Conservation (phyloP, 2,113 vertebrate genomes). For the Anhinga rufa region DNA sequence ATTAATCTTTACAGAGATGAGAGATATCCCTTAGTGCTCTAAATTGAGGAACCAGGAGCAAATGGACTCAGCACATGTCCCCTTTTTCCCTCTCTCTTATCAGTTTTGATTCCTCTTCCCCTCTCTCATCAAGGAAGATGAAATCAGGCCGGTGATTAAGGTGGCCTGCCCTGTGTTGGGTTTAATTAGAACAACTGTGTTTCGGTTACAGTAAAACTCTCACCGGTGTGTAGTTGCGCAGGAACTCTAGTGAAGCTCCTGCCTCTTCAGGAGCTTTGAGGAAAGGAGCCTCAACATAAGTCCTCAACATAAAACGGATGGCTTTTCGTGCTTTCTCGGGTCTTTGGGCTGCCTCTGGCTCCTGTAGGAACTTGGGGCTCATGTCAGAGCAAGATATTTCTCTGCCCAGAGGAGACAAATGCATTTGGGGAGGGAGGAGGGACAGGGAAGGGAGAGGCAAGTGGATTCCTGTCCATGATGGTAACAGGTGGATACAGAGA, state of each 20-base stretch:
- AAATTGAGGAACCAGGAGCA: neutral
- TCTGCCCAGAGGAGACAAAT: neutral
- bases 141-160: constrained; percentile 6
- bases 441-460: neutral
- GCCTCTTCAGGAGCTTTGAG: neutral
- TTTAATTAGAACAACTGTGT: constrained; percentile 28
- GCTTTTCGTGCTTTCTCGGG: neutral
- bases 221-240: neutral
- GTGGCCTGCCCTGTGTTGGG: neutral
- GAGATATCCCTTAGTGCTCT: neutral
- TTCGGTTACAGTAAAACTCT: neutral
- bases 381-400: neutral
- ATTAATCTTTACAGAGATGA: constrained; percentile 24
- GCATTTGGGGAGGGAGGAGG: neutral
- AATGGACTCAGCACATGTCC: neutral
- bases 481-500: neutral
- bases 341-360: neutral
- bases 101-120: neutral
- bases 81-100: neutral
- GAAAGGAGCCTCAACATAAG: neutral
- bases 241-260: neutral
- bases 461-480: neutral
- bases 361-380: neutral
- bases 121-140: neutral
- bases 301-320: neutral